Base-by-base conservation (phyloP, 2,888 invertebrate genomes). In the Diabrotica balteata region DNA sequence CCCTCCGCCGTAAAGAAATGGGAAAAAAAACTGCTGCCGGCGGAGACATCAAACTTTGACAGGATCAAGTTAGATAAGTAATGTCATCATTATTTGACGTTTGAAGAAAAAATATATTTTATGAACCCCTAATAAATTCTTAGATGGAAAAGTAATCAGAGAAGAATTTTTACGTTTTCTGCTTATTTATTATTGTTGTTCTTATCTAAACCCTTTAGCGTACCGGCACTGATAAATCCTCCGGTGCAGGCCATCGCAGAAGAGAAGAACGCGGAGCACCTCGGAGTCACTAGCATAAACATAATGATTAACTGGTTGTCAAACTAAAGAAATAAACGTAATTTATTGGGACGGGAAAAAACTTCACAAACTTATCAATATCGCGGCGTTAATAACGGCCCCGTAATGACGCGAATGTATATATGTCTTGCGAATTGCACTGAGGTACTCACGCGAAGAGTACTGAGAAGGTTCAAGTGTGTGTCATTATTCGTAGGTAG, bases 341-440 rank as follows among this genome's bases (percentile, higher is more conserved):
- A 83, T 83, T 83, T 83, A 83, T 83, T 73, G 82, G 80, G 80
- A 81, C 80, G 80, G 79, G 80, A 80, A 82, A 82, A 81, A 81
- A 81, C 80, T 82, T 81, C 81, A 80, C 80, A 82, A 82, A 83
- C 82, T 83, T 83, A 83, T 83, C 83, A 83, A 83, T 83, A 83
- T 82, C 82, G 80, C 77, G 80, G 82, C 82, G 82, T 82, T 83
- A 83, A 83, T 83, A 83, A 83, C 82, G 77, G 82, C 80, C 81
- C 80, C 81, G 80, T 83, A 82, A 83, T 83, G 82, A 83, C 81
- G 80, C 80, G 80, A 80, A 82, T 80, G 82, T 81, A 82, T 80
- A 32, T 32, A 32, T 60, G 60, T 55, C 64, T 61, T 58, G 55
- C 46, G 59, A 57, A 47, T 55, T 63, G 54, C 45, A 55, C 57